Conservation (phyloP, 1,140 invertebrate genomes). For the Cyphomyrmex costatus region DNA sequence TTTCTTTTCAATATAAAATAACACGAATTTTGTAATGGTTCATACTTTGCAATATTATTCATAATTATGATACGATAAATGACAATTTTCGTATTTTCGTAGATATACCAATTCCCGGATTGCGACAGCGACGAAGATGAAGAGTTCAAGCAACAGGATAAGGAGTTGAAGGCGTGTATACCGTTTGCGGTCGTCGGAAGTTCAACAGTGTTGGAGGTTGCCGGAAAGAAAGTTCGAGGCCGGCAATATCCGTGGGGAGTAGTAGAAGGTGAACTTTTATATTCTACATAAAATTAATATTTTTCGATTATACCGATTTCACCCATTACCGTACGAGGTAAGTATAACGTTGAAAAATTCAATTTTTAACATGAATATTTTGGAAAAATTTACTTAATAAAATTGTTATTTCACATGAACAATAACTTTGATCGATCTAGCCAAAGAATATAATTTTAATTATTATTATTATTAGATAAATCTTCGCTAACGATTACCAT, state of each 20-base stretch:
- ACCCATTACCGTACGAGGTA: background rate
- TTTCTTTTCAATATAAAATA: background rate
- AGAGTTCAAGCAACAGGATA: constrained; percentile 96
- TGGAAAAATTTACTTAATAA: background rate
- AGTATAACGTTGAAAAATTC: background rate
- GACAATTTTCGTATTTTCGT: constrained; percentile 9
- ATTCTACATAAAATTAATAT: constrained; percentile 41
- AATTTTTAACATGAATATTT: background rate
- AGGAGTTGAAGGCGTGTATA: constrained; percentile 95
- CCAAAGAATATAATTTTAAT: background rate
- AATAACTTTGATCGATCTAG: background rate
- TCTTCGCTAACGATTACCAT: background rate
- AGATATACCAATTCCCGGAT: constrained; percentile 99
- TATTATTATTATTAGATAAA: background rate
- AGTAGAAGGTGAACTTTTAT: constrained; percentile 92
- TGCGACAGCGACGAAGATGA: constrained; percentile 98
- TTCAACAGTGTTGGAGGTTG: constrained; percentile 97
- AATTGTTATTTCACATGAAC: background rate
- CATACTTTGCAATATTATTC: background rate
- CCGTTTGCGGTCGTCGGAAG: constrained; percentile 99
- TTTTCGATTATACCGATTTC: background rate
- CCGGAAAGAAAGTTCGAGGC: constrained; percentile 95
- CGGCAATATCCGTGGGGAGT: constrained; percentile 99
- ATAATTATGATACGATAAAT: background rate
- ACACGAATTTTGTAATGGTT: background rate